Base-by-base conservation (phyloP, 2,888 invertebrate species). In the Rhopalosiphum nymphaeae region DNA sequence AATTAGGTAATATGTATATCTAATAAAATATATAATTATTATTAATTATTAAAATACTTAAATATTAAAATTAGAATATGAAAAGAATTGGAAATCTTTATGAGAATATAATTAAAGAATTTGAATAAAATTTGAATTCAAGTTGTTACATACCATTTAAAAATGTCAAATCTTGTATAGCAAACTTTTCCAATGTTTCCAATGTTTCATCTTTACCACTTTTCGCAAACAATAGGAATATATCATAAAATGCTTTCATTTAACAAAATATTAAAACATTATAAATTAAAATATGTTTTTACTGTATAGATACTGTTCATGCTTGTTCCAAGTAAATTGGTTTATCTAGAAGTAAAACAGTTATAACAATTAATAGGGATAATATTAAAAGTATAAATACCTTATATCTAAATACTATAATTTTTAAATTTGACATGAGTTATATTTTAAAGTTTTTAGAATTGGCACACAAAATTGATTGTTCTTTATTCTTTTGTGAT, bases 61-160 rank as follows among this genome's bases (percentile, higher is more conserved):
- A 67, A 67, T n/a, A 67, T n/a, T n/a, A 67, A n/a, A n/a, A 67
- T n/a, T 67, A 67, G n/a, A 67, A 67, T 67, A 67, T 36, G 78
- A 78, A 78, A 78, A 21, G 21, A 16, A n/a, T 67, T 16, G 1
- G 7, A 78, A 78, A 78, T 36, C 36, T 5, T 78, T 36, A 78
- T 5, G 7, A 36, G 2, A 36, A 78, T 7, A 36, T 78, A 36
- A 21, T 78, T 78, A 36, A 36, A 36, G 7, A 78, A 36, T 21
- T 36, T 21, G 16, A 29, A 13, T 86, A 44, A 46, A 86, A 86
- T 86, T 29, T 26, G 3, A 46, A 46, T 86, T 46, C 29, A 11
- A 29, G 11, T 44, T 46, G 46, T 44, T 86, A 86, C 46, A 44
- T 46, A 86, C 86, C 44, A 86, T 86, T 86, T 13, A 46, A 86